Conservation (phyloP, 2,888 invertebrate species). For the Nesidiocoris tenuis region DNA sequence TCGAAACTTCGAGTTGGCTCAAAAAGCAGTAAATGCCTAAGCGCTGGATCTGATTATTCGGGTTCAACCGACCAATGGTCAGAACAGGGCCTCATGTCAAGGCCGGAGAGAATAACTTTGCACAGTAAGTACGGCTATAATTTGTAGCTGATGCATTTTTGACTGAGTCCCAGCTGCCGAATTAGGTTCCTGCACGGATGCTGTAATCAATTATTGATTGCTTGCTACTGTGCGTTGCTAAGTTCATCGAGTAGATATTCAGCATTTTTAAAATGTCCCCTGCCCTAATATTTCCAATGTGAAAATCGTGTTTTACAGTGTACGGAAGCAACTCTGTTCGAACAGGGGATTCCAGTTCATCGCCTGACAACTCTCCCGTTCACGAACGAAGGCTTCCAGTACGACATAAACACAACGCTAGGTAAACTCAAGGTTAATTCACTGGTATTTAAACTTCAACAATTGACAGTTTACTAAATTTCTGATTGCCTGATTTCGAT, state of each 20-base stretch:
- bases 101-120: constrained; percentile 47
- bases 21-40: constrained; percentile 51
- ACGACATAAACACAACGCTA: constrained; percentile 51
- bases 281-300: too few species aligned
- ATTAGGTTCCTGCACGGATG: too few species aligned
- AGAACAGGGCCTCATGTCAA: constrained; percentile 48
- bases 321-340: constrained; percentile 39
- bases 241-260: too few species aligned
- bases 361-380: constrained; percentile 58
- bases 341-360: constrained; percentile 56
- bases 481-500: neutral
- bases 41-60: constrained; percentile 52
- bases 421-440: constrained; percentile 48
- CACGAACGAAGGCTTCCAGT: constrained; percentile 55
- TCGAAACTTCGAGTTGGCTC: constrained; percentile 51
- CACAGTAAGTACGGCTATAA: constrained; percentile 47
- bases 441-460: too few species aligned
- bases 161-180: neutral
- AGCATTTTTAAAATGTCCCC: too few species aligned
- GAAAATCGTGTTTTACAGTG: constrained; percentile 30
- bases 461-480: too few species aligned
- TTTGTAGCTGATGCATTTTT: neutral
- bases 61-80: constrained; percentile 52
- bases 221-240: too few species aligned
- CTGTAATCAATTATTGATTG: too few species aligned